A percentile compares a stretch with the other conserved stretches of the same genome.
phyloP scores from a whole-genome alignment of 2,797 vertebrate genomes.

The Gouania willdenowi region DNA sequence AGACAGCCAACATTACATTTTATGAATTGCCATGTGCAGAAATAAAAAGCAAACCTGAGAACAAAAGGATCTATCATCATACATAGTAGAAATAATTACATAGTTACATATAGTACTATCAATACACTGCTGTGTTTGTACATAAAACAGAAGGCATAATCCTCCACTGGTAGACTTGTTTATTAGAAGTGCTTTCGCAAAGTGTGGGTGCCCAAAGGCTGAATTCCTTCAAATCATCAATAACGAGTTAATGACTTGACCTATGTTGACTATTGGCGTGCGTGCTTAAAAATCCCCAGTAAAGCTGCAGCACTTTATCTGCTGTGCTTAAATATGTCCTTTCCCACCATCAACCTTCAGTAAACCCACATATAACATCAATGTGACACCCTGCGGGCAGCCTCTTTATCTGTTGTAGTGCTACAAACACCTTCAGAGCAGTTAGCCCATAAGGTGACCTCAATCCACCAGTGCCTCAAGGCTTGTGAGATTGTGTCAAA shows the following conservation, averaged over 20 bases:
- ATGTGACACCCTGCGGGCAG: constrained; percentile 5
- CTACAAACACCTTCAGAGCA: constrained; percentile 44
- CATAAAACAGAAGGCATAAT: constrained; percentile 15
- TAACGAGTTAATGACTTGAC: constrained; percentile 70
- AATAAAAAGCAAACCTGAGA: too few relatives aligned
- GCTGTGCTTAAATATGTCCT: constrained; percentile 30
- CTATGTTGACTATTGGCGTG: constrained; percentile 38
- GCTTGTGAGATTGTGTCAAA: constrained; percentile 28
- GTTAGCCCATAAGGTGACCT: constrained; percentile 25
- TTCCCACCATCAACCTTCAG: constrained; percentile 41
- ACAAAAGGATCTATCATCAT: too few relatives aligned
- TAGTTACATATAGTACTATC: too few relatives aligned
- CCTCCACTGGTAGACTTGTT: constrained; percentile 25
- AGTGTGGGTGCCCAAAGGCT: constrained; percentile 47
- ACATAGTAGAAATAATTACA: too few relatives aligned
- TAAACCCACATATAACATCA: constrained; percentile 30
- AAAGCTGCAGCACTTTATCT: constrained; percentile 46
- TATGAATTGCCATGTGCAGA: too few relatives aligned
- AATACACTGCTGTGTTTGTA: not conserved
- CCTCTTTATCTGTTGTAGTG: constrained; percentile 37
- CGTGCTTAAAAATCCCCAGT: constrained; percentile 50
- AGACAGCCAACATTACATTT: too few relatives aligned
- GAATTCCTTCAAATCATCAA: constrained; percentile 49
- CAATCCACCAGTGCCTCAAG: constrained; percentile 41
- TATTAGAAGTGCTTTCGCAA: constrained; percentile 34